phyloP scores from a whole-genome alignment of 2,888 invertebrate species.

The Cryptocephalus moraei region DNA sequence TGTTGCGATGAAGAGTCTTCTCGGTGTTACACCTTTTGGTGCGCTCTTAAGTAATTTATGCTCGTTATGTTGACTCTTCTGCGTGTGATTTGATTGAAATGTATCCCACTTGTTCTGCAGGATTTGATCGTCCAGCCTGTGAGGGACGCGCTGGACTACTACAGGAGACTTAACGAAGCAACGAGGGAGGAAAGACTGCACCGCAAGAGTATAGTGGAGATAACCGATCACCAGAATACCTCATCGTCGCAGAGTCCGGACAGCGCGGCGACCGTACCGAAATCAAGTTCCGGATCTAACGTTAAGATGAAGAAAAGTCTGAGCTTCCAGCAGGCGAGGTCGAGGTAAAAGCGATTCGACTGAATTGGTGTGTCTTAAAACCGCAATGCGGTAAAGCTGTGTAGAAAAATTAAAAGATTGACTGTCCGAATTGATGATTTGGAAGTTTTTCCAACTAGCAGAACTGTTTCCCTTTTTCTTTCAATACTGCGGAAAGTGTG shows the following conservation, averaged over 20 bases:
- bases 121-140: constrained; percentile 53
- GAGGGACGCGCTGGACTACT: constrained; percentile 50
- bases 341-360: constrained; percentile 29
- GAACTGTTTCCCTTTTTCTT: too few relatives aligned
- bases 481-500: too few relatives aligned
- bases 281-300: constrained; percentile 43
- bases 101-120: constrained; percentile 29
- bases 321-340: constrained; percentile 34
- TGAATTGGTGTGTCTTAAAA: too few relatives aligned
- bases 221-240: constrained; percentile 30
- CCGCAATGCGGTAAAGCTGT: too few relatives aligned
- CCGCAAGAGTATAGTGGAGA: constrained; percentile 47
- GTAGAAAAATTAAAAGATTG: too few relatives aligned
- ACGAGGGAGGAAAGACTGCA: constrained; percentile 49
- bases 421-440: too few relatives aligned
- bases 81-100: neutral
- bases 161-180: constrained; percentile 50
- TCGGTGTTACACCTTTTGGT: too few relatives aligned
- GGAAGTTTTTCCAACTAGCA: too few relatives aligned
- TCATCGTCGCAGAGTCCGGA: constrained; percentile 38
- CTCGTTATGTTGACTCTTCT: neutral
- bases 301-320: constrained; percentile 46
- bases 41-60: neutral
- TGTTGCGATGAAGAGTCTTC: too few relatives aligned
- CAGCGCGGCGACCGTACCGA: constrained; percentile 33